Evolutionary conservation across 2,888 invertebrate genomes (phyloP), one percentile per base, ranked within the genome.

Genomic region (Conops quadrifasciatus): DNA sequence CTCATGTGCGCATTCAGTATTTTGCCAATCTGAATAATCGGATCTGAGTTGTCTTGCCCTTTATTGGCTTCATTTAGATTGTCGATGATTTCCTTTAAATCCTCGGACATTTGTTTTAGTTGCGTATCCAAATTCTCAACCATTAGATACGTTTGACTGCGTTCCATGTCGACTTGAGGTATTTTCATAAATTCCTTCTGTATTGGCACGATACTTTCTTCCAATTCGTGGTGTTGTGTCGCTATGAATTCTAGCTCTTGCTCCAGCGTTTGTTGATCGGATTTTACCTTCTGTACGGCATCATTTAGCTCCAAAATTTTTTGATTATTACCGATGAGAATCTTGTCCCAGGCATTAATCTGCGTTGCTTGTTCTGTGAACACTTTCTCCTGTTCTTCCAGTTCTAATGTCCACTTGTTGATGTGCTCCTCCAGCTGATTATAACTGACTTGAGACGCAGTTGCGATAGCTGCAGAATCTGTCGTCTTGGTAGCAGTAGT

Each of bases 1-100:
- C 95, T 96, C 93, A 97, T 97, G 83, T 98, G 98, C 0, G 97
- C 96, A 87, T 97, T 97, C 3, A 98, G 87, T 75, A 98, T 97
- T 76, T 94, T 93, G 1, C 95, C 93, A 77, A 98, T 94, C 87
- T 97, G 96, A 11, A 94, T 92, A 63, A 97, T 92, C 0, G 97
- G 97, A 87, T 97, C 96, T 75, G 91, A 91, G 56, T 91, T 90
- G 79, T 96, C 94, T 80, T 93, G 92, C 56, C 91, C 90, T 78
- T 93, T 91, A 81, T 94, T 95, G 0, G 93, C 91, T 80, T 96
- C 94, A 83, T 97, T 97, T 43, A 97, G 88, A 83, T 96, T 95
- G 80, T 97, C 96, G 71, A 98, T 96, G 13, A 97, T 94, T 85
- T 97, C 97, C 80, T 96, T 96, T 72, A 98, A 85, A 84, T 98